Evolutionary conservation across 2,113 vertebrate genomes (phyloP), one percentile per base, ranked within the genome.

Genomic region (Hirundichthys speculiger): DNA sequence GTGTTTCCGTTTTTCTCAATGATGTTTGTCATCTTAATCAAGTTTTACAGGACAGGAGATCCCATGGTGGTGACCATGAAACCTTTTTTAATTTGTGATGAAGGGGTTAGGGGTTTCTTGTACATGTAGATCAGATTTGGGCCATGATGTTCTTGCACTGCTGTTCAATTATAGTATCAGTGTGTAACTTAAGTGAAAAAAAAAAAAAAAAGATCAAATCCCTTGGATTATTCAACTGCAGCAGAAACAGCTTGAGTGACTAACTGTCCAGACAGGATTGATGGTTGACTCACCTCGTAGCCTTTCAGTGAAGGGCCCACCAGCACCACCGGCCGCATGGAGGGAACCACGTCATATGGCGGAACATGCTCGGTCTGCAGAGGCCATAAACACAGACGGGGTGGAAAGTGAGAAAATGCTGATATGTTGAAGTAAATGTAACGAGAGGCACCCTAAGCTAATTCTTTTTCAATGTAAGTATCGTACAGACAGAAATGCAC

Each of bases 251-350:
- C 14, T 45, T 45, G 14, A 18, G 18, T 2, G 42, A 42, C 13
- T 7, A 53, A 46, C 52, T 24, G 21, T n/a, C n/a, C 56, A 45
- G 30, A 34, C 30, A 34, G 30, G 4, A 15, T 1, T 13, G 16
- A 64, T 34, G 18, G 14, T 2, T 27, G 18, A 43, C 81, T 88
- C 83, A 93, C 92, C 89, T 93, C 92, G 16, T 93, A 93, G 38
- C 92, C 92, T 87, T 93, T 93, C 53, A 93, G 85, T 2, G 92
- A 93, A 19, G 92, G 92, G 3, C 92, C 92, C 42, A 93, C 92
- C 73, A 93, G 77, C 74, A 93, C 91, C 74, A 93, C 91, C 0
- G 92, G 92, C 53, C 92, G 68, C 92, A 93, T 93, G 6, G 92
- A 93, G 38, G 92, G 92, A 45, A 93, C 92, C 22, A 93, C 92